Evolutionary conservation across 2,797 vertebrate genomes (phyloP).

Genomic region (Muraenolepis orangiensis): DNA sequence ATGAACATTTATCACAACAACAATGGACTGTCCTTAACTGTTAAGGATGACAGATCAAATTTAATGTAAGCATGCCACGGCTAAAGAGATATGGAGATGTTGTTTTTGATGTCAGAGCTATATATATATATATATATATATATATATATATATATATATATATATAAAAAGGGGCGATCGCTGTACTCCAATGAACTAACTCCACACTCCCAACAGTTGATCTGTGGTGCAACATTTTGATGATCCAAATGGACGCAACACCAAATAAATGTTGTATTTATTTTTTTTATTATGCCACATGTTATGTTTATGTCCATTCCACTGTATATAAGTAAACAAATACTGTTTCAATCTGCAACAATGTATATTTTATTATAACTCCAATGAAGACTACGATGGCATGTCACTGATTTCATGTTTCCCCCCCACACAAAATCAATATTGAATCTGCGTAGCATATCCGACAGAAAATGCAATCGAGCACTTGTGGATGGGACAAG

Average conservation of each 20-base stretch:
- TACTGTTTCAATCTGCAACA: constrained; percentile 43
- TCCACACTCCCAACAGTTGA: too few relatives aligned
- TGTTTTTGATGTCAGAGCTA: background rate
- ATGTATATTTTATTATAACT: constrained; percentile 49
- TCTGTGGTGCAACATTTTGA: background rate
- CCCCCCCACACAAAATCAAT: background rate
- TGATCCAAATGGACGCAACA: background rate
- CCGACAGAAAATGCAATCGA: constrained; percentile 20
- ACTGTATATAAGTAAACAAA: constrained; percentile 5
- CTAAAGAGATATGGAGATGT: background rate
- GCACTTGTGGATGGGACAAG: constrained; percentile 33
- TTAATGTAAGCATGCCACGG: background rate
- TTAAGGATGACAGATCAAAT: background rate
- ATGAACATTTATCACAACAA: background rate
- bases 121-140: too few relatives aligned
- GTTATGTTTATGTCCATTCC: background rate
- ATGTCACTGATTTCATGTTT: background rate
- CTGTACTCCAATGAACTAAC: too few relatives aligned
- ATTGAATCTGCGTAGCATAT: constrained; percentile 35
- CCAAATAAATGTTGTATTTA: constrained; percentile 1
- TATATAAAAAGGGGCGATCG: background rate
- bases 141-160: too few relatives aligned
- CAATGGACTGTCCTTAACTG: background rate
- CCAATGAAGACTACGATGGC: constrained; percentile 26
- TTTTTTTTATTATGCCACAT: constrained; percentile 2